These are phyloP conservation scores for Metopia argyrocephala DNA, from an alignment of 2,888 invertebrate genomes.

Conservation along the genomic window DNA sequence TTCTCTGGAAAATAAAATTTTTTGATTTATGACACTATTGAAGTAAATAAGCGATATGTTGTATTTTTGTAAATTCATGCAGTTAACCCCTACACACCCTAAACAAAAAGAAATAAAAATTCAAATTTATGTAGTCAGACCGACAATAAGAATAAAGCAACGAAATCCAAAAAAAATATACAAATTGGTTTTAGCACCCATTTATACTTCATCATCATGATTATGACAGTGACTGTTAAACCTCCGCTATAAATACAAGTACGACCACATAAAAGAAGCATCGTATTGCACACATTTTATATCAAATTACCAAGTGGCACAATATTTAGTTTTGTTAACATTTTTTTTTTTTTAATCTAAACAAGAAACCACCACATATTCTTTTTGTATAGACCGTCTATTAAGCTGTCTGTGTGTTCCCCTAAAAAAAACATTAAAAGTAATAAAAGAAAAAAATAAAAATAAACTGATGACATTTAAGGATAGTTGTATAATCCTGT, in stretches of 20 bases:
- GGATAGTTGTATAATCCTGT: constrained; percentile 31
- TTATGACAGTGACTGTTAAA: constrained; percentile 18
- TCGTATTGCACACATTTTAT: constrained; percentile 50
- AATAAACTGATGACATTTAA: background rate
- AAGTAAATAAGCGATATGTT: too few relatives aligned
- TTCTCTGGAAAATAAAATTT: too few relatives aligned
- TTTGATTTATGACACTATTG: too few relatives aligned
- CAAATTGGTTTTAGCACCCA: constrained; percentile 55
- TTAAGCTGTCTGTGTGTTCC: too few relatives aligned
- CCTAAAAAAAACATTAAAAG: background rate
- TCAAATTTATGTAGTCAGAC: constrained; percentile 17
- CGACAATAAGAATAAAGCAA: background rate
- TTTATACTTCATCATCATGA: constrained; percentile 43
- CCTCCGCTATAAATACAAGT: background rate
- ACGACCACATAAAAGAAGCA: constrained; percentile 49
- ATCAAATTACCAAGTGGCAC: constrained; percentile 47
- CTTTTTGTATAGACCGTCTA: background rate
- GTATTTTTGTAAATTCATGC: background rate
- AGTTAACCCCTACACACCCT: constrained; percentile 40
- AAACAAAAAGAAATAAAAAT: background rate
- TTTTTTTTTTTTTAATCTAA: constrained; percentile 6
- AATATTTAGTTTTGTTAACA: constrained; percentile 43
- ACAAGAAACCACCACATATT: background rate
- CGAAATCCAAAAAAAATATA: background rate
- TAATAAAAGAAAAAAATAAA: too few relatives aligned